A percentile compares a stretch with the other conserved stretches of the same genome.
Evolutionary conservation across 1,140 invertebrate species (phyloP).

Genomic region (Brachionus rubens): DNA sequence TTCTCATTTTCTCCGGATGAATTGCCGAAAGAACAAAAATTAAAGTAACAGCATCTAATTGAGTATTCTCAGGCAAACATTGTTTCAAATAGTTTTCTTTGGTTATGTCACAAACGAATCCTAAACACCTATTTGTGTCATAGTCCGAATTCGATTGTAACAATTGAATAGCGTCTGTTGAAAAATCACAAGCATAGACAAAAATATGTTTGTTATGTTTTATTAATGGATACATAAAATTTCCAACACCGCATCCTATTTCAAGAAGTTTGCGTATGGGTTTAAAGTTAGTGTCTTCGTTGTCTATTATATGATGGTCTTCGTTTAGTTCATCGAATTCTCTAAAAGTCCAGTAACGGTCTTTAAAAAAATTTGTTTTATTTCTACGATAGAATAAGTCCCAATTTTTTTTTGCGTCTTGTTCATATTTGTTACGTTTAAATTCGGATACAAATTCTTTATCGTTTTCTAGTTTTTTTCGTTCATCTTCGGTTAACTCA

Average conservation of each 20-base stretch:
- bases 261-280: slow-evolving; percentile 68
- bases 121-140: slow-evolving; percentile 51
- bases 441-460: slow-evolving; percentile 24
- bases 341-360: slow-evolving; percentile 90
- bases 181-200: slow-evolving; percentile 91
- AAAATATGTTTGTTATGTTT: slow-evolving; percentile 71
- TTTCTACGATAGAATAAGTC: slow-evolving; percentile 92
- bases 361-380: slow-evolving; percentile 79
- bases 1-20: slow-evolving; percentile 73
- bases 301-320: background rate
- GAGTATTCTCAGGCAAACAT: background rate
- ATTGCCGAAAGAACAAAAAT: slow-evolving; percentile 78
- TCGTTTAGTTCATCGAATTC: slow-evolving; percentile 79
- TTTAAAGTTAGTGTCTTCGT: background rate
- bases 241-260: slow-evolving; percentile 94
- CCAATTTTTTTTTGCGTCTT: slow-evolving; percentile 65
- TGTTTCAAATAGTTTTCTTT: slow-evolving; percentile 50
- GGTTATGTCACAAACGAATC: slow-evolving; percentile 67
- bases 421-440: slow-evolving; percentile 10
- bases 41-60: slow-evolving; percentile 69
- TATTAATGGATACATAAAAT: slow-evolving; percentile 87
- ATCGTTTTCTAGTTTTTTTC: slow-evolving; percentile 16
- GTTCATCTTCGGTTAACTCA: slow-evolving; percentile 2
- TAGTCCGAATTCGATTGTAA: slow-evolving; percentile 64
- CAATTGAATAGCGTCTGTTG: slow-evolving; percentile 80